phyloP scores from a whole-genome alignment of 1,140 invertebrate species.

The Drosophila lacertosa region DNA sequence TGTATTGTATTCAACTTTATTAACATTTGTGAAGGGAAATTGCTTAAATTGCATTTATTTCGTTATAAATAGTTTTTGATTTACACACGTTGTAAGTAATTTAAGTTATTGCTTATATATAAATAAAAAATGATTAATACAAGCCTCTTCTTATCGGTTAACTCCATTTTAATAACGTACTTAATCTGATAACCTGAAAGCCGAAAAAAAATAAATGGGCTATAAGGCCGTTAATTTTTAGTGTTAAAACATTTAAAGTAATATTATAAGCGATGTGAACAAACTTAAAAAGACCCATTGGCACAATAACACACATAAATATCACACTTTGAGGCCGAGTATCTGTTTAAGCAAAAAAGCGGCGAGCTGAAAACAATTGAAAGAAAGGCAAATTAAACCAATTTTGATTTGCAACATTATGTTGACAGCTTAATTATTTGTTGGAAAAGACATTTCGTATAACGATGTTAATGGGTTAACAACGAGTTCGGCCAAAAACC shows the following conservation, averaged over 20 bases:
- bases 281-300: background rate
- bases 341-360: background rate
- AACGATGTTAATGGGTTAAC: conserved; percentile 38
- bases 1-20: too few species aligned
- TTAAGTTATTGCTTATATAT: too few species aligned
- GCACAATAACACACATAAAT: background rate
- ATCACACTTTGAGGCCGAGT: background rate
- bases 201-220: background rate
- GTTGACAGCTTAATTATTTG: conserved; percentile 39
- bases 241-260: background rate
- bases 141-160: too few species aligned
- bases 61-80: too few species aligned
- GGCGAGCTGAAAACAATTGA: conserved; percentile 13
- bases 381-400: conserved; percentile 21
- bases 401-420: conserved; percentile 23
- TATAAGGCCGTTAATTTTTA: background rate
- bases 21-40: too few species aligned
- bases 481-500: conserved; percentile 6
- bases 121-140: too few species aligned
- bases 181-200: too few species aligned
- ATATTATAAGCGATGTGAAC: background rate
- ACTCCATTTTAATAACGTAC: too few species aligned
- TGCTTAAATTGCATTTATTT: too few species aligned
- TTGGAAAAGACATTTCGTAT: conserved; percentile 12
- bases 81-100: too few species aligned